Base-by-base conservation (phyloP, 1,140 invertebrate genomes). In the Bombus terrestris region DNA sequence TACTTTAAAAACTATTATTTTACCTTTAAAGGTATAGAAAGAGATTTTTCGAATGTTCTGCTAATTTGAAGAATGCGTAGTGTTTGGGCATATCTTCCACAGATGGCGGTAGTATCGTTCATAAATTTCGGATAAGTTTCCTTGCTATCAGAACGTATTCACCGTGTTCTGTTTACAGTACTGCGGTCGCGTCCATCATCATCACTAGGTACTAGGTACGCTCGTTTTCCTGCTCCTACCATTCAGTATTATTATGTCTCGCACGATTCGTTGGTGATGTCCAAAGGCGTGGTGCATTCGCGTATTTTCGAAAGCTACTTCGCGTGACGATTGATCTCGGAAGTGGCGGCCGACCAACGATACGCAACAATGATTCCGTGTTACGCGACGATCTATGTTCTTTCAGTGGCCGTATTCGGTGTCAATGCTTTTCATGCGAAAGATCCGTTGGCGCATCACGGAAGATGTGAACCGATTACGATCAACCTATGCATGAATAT, bases 401-500 rank as follows among this genome's bases (percentile, higher is more conserved):
- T 82, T 66, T 37, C 79, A 66, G 66, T 90, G 80, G 39, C 41
- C 28, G 83, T 78, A 69, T 47, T 79, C 47, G 32, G 75, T 66
- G 86, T 74, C 47, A 73, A 71, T 47, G 79, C 86, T 66, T 57
- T 88, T 22, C 88, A 90, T 28, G 81, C 89, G n/a, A 92, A 92
- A 37, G 96, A 97, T 93, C 94, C 94, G 41, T 93, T 97, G 74
- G 96, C 97, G 28, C 96, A 96, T 88, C 98, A 98, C 93, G 97
- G 97, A 90, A 97, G 97, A 93, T 99, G 99, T 95, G 98, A 99
- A 93, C 97, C 97, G 4, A 99, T 99, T 85, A 98, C 97, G 9
- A 98, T 99, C 83, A 97, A 97, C 22, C 96, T 99, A 90, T 99
- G 99, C 95, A 97, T 97, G 94, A 97, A 99, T 92, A 98, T 99